These are phyloP conservation scores for Petrosia ficiformis DNA, from an alignment of 37 sponge, comb jelly and placozoan species.

Conservation along the genomic window DNA sequence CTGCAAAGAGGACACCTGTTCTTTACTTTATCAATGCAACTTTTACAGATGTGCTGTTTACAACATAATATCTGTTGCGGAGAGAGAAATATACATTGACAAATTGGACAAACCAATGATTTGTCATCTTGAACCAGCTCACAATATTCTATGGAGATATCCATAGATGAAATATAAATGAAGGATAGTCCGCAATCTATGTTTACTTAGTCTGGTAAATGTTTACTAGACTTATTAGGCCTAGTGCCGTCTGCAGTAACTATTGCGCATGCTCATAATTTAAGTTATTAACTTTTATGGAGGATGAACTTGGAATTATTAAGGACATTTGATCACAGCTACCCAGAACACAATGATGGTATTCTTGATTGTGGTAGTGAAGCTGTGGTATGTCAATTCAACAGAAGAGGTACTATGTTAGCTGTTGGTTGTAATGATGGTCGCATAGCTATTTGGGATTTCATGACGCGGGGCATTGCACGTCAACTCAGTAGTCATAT, in stretches of 20 bases:
- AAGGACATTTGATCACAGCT: constrained; percentile 80
- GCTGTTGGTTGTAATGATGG: constrained; percentile 99
- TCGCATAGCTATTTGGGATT: constrained; percentile 89
- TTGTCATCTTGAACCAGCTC: too few relatives aligned
- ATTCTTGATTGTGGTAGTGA: constrained; percentile 92
- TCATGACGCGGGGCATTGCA: constrained; percentile 95
- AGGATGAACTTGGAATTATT: neutral
- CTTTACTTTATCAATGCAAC: neutral
- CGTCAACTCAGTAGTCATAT: constrained; percentile 76
- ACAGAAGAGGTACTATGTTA: constrained; percentile 87
- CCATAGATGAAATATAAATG: too few relatives aligned
- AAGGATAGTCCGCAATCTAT: too few relatives aligned
- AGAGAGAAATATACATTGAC: neutral
- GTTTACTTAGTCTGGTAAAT: too few relatives aligned
- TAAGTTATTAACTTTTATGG: too few relatives aligned
- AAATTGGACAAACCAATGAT: neutral
- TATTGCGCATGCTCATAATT: too few relatives aligned
- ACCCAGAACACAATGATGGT: constrained; percentile 91
- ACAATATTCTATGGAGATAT: too few relatives aligned
- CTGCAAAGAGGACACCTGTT: neutral
- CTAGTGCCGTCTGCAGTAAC: too few relatives aligned
- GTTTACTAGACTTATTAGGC: too few relatives aligned
- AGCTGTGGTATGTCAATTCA: constrained; percentile 93
- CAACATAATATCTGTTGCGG: neutral
- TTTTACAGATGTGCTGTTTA: neutral